phyloP scores from a whole-genome alignment of 2,797 vertebrate genomes.

The Leptodactylus fallax region DNA sequence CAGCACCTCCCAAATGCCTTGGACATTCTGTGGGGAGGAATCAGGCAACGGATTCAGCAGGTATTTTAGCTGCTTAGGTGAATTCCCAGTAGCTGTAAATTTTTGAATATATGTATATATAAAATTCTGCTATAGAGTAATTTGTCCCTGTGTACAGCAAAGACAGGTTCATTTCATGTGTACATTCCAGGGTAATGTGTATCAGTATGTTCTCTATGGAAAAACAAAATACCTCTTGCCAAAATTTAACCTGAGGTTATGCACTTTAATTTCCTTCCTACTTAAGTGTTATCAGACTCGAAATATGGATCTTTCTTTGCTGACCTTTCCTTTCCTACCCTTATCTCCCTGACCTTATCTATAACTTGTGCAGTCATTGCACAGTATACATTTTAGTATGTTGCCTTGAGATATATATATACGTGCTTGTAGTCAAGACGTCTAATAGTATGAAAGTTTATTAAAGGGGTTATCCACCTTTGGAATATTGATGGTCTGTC shows the following conservation, averaged over 20 bases:
- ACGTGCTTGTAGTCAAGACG: constrained; percentile 24
- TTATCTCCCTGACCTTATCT: constrained; percentile 28
- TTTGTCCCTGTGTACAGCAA: background rate
- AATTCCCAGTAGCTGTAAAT: background rate
- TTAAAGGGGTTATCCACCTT: background rate
- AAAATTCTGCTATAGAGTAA: too few relatives aligned
- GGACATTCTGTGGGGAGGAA: constrained; percentile 21
- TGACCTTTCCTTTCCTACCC: constrained; percentile 15
- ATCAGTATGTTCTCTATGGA: too few relatives aligned
- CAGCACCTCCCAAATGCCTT: constrained; percentile 15
- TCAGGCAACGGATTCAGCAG: constrained; percentile 19
- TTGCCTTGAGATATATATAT: background rate
- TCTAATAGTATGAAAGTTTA: background rate
- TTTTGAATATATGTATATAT: background rate
- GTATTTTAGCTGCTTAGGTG: constrained; percentile 33
- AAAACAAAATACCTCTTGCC: too few relatives aligned
- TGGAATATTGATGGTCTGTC: too few relatives aligned
- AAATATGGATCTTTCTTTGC: constrained; percentile 17
- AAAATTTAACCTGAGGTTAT: background rate
- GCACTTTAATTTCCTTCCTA: background rate
- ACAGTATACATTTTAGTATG: background rate
- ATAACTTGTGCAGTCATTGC: background rate
- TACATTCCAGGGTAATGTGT: background rate
- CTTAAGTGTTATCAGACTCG: background rate
- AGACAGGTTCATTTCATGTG: background rate